Evolutionary conservation across 2,113 vertebrate genomes (phyloP).

Genomic region (Nicator chloris): DNA sequence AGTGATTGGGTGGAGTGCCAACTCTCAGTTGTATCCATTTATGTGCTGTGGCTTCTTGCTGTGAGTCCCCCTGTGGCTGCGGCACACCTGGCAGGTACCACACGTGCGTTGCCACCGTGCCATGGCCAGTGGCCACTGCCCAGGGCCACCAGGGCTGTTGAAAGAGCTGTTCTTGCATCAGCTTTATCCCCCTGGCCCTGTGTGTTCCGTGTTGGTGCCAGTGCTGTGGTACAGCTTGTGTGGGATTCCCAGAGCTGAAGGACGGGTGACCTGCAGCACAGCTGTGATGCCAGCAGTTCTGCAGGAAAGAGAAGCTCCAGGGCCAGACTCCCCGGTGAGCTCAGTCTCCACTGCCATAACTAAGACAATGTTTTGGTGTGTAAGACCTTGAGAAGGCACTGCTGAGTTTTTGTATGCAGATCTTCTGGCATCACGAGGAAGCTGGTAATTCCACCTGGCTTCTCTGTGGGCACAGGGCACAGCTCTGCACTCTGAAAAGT

Average conservation of each 20-base stretch:
- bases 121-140: background rate
- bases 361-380: background rate
- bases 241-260: background rate
- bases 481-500: background rate
- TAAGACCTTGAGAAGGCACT: background rate
- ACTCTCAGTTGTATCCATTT: background rate
- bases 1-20: background rate
- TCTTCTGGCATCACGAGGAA: background rate
- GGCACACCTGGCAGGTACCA: background rate
- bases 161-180: background rate
- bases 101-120: rapidly evolving
- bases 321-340: background rate
- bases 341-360: rapidly evolving
- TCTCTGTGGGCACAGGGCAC: background rate
- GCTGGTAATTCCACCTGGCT: background rate
- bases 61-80: background rate
- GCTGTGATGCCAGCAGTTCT: too few species aligned
- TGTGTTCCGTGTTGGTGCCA: rapidly evolving
- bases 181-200: background rate
- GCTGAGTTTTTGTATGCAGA: background rate
- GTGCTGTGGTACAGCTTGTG: background rate
- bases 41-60: background rate
- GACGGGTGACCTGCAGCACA: background rate
- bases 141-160: background rate
- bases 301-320: background rate